Evolutionary conservation across 2,888 invertebrate species (phyloP), one percentile per base, ranked within the genome.

Genomic region (Athalia circularis): DNA sequence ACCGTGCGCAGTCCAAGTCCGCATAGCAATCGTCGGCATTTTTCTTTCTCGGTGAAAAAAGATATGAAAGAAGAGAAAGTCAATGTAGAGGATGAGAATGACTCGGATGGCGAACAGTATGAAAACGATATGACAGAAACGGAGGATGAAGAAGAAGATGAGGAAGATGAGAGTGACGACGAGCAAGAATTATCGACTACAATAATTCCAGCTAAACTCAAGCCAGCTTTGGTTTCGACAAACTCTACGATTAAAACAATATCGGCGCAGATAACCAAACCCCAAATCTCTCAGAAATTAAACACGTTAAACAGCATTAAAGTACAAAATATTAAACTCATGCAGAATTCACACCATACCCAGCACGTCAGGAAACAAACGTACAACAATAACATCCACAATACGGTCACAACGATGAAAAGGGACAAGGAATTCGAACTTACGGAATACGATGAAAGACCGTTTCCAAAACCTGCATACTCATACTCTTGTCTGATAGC

Each of bases 401-500:
- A 82, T 50, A 80, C 83, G 4, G 76, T 85, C 45, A 45, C 82
- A 0, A 13, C 83, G 7, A 65, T 86, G 29, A 90, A 89, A 77
- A 85, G 88, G 79, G 87, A 89, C 57, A 88, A 88, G 61, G 88
- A 88, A 1, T 85, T 85, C 47, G 87, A 87, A 77, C 80, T 88
- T 4, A 84, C 90, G 83, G 92, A 92, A 87, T 91, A 90, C 85
- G 92, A 92, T 65, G 91, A 92, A 61, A 93, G 93, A 79, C 93
- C 94, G 67, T 98, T 95, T 87, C 98, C 98, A 0, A 99, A 99
- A 91, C 99, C 99, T 5, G 97, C 97, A 3, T 99, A 98, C 91
- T 99, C 99, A 11, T 99, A 99, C 90, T 98, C 98, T 79, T 99
- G 99, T 91, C 93, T 99, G 82, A 99, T 99, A 88, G 99, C 99